These are phyloP conservation scores for Corythornis madagascariensis DNA, from an alignment of 2,113 vertebrate species.

Conservation along the genomic window DNA sequence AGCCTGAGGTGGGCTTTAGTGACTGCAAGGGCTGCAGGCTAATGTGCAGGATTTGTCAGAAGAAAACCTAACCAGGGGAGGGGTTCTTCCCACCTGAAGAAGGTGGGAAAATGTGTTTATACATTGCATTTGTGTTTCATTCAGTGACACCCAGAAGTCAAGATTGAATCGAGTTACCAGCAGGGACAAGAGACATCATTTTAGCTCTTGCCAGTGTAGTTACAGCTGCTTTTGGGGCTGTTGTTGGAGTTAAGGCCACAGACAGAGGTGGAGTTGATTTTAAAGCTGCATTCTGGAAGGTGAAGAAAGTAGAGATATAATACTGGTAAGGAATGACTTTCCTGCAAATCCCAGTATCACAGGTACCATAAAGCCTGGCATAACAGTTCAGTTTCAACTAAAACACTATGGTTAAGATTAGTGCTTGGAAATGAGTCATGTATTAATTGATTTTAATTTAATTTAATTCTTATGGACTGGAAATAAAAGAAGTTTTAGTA, in stretches of 20 bases:
- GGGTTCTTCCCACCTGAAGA: too few relatives aligned
- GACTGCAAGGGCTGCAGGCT: background rate
- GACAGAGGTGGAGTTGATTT: background rate
- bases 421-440: background rate
- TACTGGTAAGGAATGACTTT: background rate
- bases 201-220: background rate
- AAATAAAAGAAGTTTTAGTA: background rate
- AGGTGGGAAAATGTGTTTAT: background rate
- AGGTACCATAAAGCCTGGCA: background rate
- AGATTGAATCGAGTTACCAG: background rate
- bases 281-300: background rate
- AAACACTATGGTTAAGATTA: background rate
- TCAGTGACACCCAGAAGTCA: background rate
- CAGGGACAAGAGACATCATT: background rate
- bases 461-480: background rate
- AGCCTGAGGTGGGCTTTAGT: too few relatives aligned
- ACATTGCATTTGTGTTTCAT: background rate
- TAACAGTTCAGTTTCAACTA: background rate
- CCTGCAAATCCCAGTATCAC: fast-evolving
- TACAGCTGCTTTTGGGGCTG: background rate
- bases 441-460: background rate
- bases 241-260: background rate
- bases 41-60: background rate
- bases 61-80: background rate
- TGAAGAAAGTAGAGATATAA: background rate